Evolutionary conservation across 2,113 vertebrate species (phyloP).

Genomic region (Procavia capensis): DNA sequence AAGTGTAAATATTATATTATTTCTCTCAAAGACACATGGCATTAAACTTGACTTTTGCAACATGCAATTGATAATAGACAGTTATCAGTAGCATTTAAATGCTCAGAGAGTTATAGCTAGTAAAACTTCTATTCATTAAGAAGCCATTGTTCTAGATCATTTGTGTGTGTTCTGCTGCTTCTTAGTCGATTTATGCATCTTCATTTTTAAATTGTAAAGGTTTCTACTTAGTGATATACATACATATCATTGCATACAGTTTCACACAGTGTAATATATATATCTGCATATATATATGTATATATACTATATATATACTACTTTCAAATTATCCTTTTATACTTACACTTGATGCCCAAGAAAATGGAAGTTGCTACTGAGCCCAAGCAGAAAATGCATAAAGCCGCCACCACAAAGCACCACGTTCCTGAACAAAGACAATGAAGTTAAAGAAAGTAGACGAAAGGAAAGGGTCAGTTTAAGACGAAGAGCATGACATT

Average conservation of each 20-base stretch:
- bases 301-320: not conserved
- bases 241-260: not conserved
- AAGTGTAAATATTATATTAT: not conserved
- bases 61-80: not conserved
- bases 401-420: not conserved
- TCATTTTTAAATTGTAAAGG: not conserved
- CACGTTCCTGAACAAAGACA: slow-evolving; percentile 43
- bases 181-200: not conserved
- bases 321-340: slow-evolving; percentile 23
- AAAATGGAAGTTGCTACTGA: slow-evolving; percentile 66
- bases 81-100: not conserved
- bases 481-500: not conserved
- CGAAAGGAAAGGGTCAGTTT: not conserved
- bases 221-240: not conserved
- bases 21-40: not conserved
- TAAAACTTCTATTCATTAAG: not conserved
- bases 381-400: slow-evolving; percentile 38
- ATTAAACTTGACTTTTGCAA: not conserved
- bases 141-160: not conserved
- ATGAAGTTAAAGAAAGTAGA: not conserved
- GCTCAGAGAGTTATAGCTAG: not conserved
- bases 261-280: not conserved
- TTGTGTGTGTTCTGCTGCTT: not conserved
- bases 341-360: slow-evolving; percentile 79
- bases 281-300: not conserved